Evolutionary conservation across 2,113 vertebrate genomes (phyloP).

Genomic region (Tachuris rubrigastra): DNA sequence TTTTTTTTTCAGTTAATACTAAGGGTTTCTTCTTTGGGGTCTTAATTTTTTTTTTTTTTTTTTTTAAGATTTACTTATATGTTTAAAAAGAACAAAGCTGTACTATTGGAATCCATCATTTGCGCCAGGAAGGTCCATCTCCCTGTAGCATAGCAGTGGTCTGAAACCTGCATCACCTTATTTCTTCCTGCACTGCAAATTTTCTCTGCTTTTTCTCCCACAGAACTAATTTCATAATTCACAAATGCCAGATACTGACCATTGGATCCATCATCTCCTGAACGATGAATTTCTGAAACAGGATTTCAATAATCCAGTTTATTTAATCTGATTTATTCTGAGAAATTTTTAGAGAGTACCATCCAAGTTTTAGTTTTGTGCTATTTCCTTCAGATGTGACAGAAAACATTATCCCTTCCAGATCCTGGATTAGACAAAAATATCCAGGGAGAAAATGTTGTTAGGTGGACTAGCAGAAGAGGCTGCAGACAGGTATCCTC

Average conservation of each 20-base stretch:
- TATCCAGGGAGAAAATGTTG: background rate
- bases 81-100: background rate
- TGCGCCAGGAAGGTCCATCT: background rate
- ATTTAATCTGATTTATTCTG: background rate
- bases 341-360: background rate
- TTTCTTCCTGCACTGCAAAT: background rate
- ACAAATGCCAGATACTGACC: background rate
- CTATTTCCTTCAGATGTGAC: background rate
- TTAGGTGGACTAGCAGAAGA: background rate
- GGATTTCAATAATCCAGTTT: background rate
- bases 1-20: background rate
- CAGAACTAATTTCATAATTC: background rate
- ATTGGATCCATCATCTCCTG: background rate
- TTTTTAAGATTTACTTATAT: background rate
- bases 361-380: background rate
- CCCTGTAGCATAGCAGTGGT: fast-evolving
- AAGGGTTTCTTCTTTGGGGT: background rate
- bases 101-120: background rate
- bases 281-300: background rate
- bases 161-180: background rate
- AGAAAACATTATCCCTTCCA: background rate
- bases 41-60: background rate
- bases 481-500: background rate
- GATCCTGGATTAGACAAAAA: background rate
- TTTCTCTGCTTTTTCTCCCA: background rate